phyloP scores from a whole-genome alignment of 2,113 vertebrate genomes.

The Cyrtonyx montezumae region DNA sequence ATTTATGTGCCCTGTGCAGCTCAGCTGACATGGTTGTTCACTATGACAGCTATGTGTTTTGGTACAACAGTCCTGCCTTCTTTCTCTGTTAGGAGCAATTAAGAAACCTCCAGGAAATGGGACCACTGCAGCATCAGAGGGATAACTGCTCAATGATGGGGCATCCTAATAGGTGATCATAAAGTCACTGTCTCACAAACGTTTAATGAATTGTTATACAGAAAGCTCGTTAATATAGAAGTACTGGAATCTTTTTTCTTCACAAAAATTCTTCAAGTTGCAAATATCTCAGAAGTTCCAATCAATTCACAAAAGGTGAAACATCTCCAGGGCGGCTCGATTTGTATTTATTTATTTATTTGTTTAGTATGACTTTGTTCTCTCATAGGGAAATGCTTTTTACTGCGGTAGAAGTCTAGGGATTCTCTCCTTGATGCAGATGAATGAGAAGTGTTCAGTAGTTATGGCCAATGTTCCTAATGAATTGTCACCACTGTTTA shows the following conservation, averaged over 20 bases:
- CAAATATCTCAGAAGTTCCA: not conserved
- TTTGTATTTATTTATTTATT: not conserved
- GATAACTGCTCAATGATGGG: not conserved
- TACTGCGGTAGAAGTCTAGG: not conserved
- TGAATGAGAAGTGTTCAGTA: not conserved
- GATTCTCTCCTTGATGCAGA: not conserved
- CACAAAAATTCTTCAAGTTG: not conserved
- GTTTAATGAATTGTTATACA: not conserved
- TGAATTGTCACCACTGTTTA: not conserved
- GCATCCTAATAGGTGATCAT: not conserved
- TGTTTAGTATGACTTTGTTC: not conserved
- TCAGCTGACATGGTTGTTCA: not conserved
- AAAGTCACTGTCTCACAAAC: not conserved
- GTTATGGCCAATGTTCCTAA: not conserved
- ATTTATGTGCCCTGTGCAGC: not conserved
- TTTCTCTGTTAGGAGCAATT: not conserved
- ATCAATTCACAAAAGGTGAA: not conserved
- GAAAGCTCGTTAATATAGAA: not conserved
- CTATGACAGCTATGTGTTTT: not conserved
- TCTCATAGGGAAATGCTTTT: not conserved
- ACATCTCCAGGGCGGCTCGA: not conserved
- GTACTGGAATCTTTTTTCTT: not conserved
- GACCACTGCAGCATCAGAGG: not conserved
- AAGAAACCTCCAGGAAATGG: not conserved
- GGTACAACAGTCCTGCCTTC: not conserved